Conservation (phyloP, 2,797 vertebrate genomes). For the Myotis daubentonii region DNA sequence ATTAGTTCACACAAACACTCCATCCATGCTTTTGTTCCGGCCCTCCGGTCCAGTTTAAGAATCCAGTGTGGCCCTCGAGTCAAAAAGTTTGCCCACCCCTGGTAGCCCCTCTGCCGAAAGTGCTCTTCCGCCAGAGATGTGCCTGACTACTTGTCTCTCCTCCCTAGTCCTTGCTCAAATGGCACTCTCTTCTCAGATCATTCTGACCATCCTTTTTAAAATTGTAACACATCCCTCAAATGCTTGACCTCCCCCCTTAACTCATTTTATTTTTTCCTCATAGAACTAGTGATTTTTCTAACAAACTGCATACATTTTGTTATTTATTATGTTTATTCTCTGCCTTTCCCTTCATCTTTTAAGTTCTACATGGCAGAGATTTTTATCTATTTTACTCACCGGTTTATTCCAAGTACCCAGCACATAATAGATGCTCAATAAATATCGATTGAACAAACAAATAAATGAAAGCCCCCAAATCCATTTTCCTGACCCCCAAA, state of each 20-base stretch:
- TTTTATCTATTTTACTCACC: background rate
- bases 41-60: too few relatives aligned
- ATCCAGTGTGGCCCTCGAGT: too few relatives aligned
- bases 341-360: background rate
- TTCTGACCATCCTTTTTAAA: background rate
- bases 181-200: background rate
- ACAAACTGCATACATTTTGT: background rate
- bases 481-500: background rate
- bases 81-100: too few relatives aligned
- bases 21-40: too few relatives aligned
- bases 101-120: background rate
- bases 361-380: background rate
- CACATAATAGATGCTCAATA: background rate
- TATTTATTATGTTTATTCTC: background rate
- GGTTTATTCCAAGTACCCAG: background rate
- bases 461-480: background rate
- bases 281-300: conserved; percentile 15
- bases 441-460: background rate
- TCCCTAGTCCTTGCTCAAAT: background rate
- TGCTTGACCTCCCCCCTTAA: background rate
- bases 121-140: background rate
- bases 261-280: background rate
- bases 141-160: background rate
- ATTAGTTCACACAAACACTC: too few relatives aligned
- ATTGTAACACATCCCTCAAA: background rate